A percentile compares a stretch with the other conserved stretches of the same genome.
Evolutionary conservation across 2,888 invertebrate species (phyloP).

Genomic region (Philaethria dido): DNA sequence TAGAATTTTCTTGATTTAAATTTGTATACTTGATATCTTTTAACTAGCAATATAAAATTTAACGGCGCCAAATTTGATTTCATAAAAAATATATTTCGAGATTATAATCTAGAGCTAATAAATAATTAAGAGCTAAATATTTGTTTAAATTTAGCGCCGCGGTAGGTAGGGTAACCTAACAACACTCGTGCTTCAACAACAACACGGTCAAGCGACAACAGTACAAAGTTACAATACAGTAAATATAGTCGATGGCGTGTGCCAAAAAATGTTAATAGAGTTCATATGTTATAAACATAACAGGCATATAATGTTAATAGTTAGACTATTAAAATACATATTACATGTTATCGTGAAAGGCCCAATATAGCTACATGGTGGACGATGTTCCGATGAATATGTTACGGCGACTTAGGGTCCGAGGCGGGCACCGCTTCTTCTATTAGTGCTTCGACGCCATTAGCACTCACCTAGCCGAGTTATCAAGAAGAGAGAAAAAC

Average conservation of each 20-base stretch:
- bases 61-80: conserved; percentile 64
- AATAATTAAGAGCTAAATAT: conserved; percentile 47
- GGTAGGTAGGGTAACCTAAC: conserved; percentile 69
- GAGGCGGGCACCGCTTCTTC: conserved; percentile 68
- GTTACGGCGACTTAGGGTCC: conserved; percentile 73
- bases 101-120: conserved; percentile 46
- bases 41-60: conserved; percentile 37
- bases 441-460: conserved; percentile 84
- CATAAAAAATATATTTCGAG: conserved; percentile 46
- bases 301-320: conserved; percentile 84
- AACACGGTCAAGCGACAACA: conserved; percentile 81
- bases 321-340: conserved; percentile 84
- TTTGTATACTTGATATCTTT: conserved; percentile 32
- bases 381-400: conserved; percentile 80
- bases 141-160: conserved; percentile 66
- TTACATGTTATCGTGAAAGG: conserved; percentile 83
- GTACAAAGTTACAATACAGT: conserved; percentile 75
- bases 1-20: conserved; percentile 28
- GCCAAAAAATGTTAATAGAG: conserved; percentile 81
- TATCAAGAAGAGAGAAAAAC: conserved; percentile 89
- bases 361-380: conserved; percentile 84
- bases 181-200: conserved; percentile 79
- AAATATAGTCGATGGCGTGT: conserved; percentile 84
- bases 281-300: conserved; percentile 84
- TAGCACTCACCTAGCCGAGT: conserved; percentile 92